Conservation (phyloP, 1,140 invertebrate genomes). For the Drosophila aff. region DNA sequence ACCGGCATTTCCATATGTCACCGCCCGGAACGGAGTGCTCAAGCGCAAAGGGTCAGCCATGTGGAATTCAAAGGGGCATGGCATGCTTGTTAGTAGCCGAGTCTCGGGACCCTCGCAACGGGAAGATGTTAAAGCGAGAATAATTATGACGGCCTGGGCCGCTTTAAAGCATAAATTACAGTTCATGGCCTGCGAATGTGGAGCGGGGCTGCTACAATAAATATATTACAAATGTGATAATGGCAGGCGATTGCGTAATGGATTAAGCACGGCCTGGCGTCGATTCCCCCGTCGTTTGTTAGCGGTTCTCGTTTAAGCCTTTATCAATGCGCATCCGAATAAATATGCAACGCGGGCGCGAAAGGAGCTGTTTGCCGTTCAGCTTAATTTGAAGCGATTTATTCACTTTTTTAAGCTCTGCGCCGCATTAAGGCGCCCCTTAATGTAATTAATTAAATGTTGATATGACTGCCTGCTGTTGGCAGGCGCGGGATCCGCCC, state of each 20-base stretch:
- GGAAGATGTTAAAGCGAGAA: conserved; percentile 9
- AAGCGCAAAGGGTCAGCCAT: conserved; percentile 67
- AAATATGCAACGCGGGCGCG: conserved; percentile 27
- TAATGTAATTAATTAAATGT: conserved; percentile 56
- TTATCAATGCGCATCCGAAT: conserved; percentile 67
- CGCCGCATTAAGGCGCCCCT: conserved; percentile 11
- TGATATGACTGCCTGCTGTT: conserved; percentile 30
- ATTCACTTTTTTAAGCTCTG: conserved; percentile 57
- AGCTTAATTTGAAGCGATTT: conserved; percentile 74
- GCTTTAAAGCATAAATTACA: conserved; percentile 29
- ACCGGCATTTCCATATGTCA: conserved; percentile 73
- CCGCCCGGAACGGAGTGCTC: conserved; percentile 50
- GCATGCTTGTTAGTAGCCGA: conserved; percentile 67
- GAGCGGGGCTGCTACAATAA: conserved; percentile 48
- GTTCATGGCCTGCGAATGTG: conserved; percentile 10
- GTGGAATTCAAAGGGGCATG: conserved; percentile 65
- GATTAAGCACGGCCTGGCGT: conserved; percentile 56
- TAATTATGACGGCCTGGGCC: conserved; percentile 7
- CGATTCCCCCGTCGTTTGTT: conserved; percentile 52
- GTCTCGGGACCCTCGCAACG: conserved; percentile 35
- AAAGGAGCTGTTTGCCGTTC: conserved; percentile 60
- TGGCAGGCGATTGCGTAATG: conserved; percentile 72
- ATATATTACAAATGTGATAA: conserved; percentile 77
- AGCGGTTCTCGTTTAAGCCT: conserved; percentile 63
- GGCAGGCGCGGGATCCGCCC: conserved; percentile 15